Base-by-base conservation (phyloP, 2,113 vertebrate genomes). In the Pachypanchax playfairii region DNA sequence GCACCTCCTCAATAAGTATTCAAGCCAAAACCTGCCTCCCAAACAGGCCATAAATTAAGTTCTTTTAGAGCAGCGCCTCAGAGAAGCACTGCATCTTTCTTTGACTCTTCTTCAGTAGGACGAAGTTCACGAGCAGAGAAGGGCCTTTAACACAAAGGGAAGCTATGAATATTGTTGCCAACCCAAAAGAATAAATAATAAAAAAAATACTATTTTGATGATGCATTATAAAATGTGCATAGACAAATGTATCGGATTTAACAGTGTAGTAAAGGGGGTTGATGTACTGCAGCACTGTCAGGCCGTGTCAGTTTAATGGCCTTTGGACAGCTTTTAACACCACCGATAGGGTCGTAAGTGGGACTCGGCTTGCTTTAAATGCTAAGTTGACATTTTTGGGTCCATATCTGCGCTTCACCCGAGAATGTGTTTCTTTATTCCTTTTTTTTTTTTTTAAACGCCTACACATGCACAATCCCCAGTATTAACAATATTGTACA, bases 41-140 rank as follows among this genome's bases (percentile, higher is more conserved):
- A 87, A 91, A 90, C 80, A 82, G 85, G 81, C 88, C 89, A 91
- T 92, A 91, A 91, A 91, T 92, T 89, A 92, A 86, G 85, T 90
- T 90, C 85, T 86, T 85, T 87, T 84, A 84, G 82, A 70, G 87
- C 83, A 72, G 58, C 28, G 82, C 36, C 70, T 58, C 79, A 31
- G 75, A 83, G 84, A 88, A 88, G 79, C 87, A 82, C 75, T 75
- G 83, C 78, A 77, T 87, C 78, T 87, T 87, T 82, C 84, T 85
- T 86, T 73, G 69, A 78, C 66, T 67, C 75, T 51, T 72, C 62
- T 74, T 54, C 46, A 58, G 69, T 76, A 64, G 52, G 58, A 66
- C 62, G 67, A 68, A 79, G 70, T 80, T 83, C 67, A 79, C 8
- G 1, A 28, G n/a, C 15, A 28, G 12, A 7, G 36, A 56, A 51